phyloP scores from a whole-genome alignment of 2,888 invertebrate species.

The Galerucella calmariensis region DNA sequence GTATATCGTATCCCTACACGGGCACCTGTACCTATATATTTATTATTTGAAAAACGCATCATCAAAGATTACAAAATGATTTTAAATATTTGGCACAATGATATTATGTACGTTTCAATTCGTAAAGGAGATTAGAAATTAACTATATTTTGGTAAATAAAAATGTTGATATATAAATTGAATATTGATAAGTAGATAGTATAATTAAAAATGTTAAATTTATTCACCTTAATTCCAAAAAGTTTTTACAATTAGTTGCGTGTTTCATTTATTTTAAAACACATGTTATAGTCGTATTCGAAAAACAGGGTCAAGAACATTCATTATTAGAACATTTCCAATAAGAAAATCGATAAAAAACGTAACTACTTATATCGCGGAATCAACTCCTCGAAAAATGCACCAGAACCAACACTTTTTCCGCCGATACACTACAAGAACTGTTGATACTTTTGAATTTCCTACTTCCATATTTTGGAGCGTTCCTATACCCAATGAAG shows the following conservation, averaged over 20 bases:
- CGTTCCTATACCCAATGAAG: conserved; percentile 13
- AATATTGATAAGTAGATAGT: neutral
- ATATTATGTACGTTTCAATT: too few species aligned
- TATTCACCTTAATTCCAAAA: too few species aligned
- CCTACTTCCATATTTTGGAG: conserved; percentile 45
- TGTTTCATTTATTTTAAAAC: conserved; percentile 20
- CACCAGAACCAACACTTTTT: conserved; percentile 20
- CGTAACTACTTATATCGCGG: conserved; percentile 18
- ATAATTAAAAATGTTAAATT: neutral
- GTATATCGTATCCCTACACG: too few species aligned
- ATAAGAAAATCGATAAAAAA: conserved; percentile 30
- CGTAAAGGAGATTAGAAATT: too few species aligned
- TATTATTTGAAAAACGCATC: too few species aligned
- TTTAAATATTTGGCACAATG: too few species aligned
- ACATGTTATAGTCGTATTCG: conserved; percentile 23
- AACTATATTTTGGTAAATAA: too few species aligned
- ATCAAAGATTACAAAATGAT: too few species aligned
- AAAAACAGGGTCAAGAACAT: conserved; percentile 32
- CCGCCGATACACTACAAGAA: conserved; percentile 11
- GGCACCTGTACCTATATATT: too few species aligned
- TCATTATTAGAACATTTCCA: conserved; percentile 28
- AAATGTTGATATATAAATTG: neutral
- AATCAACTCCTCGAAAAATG: conserved; percentile 30
- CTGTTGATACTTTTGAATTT: conserved; percentile 36
- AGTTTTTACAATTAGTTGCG: too few species aligned